Conservation (phyloP, 2,113 vertebrate species). For the Sturnira hondurensis region DNA sequence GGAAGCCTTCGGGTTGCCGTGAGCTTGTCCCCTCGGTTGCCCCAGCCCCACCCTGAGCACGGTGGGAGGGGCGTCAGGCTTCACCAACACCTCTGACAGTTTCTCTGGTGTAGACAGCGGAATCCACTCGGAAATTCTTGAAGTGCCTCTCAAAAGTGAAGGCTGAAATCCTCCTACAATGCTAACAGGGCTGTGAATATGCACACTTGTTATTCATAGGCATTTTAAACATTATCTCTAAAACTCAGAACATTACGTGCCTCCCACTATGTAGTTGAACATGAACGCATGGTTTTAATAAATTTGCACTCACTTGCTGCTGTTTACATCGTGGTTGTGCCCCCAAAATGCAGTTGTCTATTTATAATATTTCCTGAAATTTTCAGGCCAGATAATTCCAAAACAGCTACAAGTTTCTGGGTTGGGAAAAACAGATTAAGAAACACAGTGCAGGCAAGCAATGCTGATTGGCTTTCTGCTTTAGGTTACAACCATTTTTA, state of each 20-base stretch:
- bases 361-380: neutral
- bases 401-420: neutral
- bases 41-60: accelerated
- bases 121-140: neutral
- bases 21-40: accelerated
- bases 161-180: neutral
- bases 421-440: neutral
- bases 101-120: neutral
- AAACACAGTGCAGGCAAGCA: no score
- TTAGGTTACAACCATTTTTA: neutral
- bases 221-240: neutral
- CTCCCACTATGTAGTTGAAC: neutral
- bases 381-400: neutral
- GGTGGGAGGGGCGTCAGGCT: neutral
- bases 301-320: no score
- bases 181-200: neutral
- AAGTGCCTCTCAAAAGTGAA: neutral
- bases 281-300: neutral
- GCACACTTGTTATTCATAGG: neutral
- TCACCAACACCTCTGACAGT: neutral
- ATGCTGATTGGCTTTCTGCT: neutral
- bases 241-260: neutral
- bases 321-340: neutral
- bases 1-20: neutral
- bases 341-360: neutral